Conservation (phyloP, 2,797 vertebrate genomes). For the Cirrhinus molitorella region DNA sequence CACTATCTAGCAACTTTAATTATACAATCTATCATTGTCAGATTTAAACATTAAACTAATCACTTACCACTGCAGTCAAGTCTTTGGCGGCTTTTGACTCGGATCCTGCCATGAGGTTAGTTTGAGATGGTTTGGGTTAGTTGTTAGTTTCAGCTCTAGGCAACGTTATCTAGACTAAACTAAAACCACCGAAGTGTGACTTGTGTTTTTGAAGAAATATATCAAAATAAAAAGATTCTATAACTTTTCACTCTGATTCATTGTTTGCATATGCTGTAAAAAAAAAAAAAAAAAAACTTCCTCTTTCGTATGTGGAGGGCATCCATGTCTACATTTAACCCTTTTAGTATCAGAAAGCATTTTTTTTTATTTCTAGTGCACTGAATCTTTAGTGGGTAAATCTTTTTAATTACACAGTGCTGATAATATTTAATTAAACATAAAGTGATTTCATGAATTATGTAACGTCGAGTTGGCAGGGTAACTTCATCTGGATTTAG, state of each 20-base stretch:
- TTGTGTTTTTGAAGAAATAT: background rate
- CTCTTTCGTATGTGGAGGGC: background rate
- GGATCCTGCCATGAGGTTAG: slow-evolving; percentile 68
- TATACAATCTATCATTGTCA: background rate
- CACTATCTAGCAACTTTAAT: background rate
- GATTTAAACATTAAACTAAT: background rate
- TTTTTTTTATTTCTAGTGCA: background rate
- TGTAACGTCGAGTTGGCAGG: background rate
- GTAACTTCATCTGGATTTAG: background rate
- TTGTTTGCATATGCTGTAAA: background rate
- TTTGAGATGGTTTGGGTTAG: background rate
- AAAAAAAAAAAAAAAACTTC: no score
- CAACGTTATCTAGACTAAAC: background rate
- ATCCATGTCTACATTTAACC: slow-evolving; percentile 20
- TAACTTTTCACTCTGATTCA: background rate
- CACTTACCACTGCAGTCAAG: slow-evolving; percentile 72
- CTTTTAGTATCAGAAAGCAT: background rate
- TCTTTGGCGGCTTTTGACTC: slow-evolving; percentile 66
- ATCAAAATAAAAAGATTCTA: background rate
- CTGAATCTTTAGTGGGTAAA: background rate
- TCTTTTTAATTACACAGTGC: background rate
- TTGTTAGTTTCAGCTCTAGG: background rate
- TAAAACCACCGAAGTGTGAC: background rate
- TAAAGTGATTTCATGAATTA: background rate
- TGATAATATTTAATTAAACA: background rate